phyloP scores from a whole-genome alignment of 2,113 vertebrate genomes.

The Ictidomys tridecemlineatus region DNA sequence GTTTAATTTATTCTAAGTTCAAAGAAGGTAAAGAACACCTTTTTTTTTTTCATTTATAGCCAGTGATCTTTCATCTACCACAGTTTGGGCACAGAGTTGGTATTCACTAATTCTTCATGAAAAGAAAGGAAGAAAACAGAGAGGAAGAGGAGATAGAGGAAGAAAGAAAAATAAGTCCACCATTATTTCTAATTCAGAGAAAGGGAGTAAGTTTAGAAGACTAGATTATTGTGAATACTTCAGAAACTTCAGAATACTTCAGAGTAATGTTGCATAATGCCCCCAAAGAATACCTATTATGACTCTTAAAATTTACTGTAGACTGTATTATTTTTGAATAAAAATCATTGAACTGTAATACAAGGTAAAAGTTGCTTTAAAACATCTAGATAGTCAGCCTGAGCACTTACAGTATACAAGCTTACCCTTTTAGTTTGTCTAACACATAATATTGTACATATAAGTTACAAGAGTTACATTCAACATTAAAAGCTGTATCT shows the following conservation, averaged over 20 bases:
- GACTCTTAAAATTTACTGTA: not conserved
- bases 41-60: not conserved
- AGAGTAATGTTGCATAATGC: not conserved
- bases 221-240: not conserved
- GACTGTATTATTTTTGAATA: not conserved
- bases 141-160: not conserved
- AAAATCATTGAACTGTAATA: constrained; percentile 5
- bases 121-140: not conserved
- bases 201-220: not conserved
- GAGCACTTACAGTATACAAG: not conserved
- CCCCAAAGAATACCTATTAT: not conserved
- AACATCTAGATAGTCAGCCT: not conserved
- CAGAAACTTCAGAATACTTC: not conserved
- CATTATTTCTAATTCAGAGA: not conserved
- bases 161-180: not conserved
- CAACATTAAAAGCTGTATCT: not conserved
- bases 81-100: not conserved
- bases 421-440: not conserved
- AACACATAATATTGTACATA: not conserved
- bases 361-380: not conserved
- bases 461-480: not conserved
- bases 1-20: not conserved
- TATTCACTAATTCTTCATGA: not conserved
- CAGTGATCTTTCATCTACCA: not conserved
- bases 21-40: not conserved